Evolutionary conservation across 2,888 invertebrate species (phyloP).

Genomic region (Brenthis hecate): DNA sequence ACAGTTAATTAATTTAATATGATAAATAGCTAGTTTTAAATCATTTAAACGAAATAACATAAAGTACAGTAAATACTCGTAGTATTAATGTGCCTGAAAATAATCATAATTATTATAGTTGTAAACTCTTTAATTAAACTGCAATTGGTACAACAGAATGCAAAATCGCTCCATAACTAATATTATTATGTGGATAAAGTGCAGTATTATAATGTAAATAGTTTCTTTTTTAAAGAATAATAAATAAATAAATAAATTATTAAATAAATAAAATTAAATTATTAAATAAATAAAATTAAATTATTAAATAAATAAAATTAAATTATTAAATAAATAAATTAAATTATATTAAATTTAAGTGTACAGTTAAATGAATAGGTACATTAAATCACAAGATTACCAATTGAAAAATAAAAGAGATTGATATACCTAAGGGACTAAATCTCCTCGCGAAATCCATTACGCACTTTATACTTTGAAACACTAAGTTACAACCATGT

Average conservation of each 20-base stretch:
- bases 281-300: too few relatives aligned
- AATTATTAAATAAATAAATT: too few relatives aligned
- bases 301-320: too few relatives aligned
- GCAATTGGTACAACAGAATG: neutral
- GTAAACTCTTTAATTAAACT: neutral
- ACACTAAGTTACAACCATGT: conserved; percentile 54
- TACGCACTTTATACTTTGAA: conserved; percentile 55
- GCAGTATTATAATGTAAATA: neutral
- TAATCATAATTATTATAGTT: neutral
- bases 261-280: too few relatives aligned
- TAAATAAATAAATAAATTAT: too few relatives aligned
- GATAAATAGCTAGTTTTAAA: neutral
- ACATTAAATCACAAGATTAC: conserved; percentile 46
- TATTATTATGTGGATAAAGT: neutral
- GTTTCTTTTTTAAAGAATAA: too few relatives aligned
- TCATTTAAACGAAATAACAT: neutral
- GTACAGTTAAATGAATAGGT: too few relatives aligned
- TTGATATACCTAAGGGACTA: conserved; percentile 54
- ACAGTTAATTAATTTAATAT: too few relatives aligned
- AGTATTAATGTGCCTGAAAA: neutral
- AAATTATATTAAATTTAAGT: too few relatives aligned
- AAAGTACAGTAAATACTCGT: neutral
- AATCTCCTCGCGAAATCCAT: conserved; percentile 58
- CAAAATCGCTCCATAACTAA: neutral
- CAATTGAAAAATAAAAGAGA: conserved; percentile 53